phyloP scores from a whole-genome alignment of 2,113 vertebrate genomes.

The Atrichornis clamosus region DNA sequence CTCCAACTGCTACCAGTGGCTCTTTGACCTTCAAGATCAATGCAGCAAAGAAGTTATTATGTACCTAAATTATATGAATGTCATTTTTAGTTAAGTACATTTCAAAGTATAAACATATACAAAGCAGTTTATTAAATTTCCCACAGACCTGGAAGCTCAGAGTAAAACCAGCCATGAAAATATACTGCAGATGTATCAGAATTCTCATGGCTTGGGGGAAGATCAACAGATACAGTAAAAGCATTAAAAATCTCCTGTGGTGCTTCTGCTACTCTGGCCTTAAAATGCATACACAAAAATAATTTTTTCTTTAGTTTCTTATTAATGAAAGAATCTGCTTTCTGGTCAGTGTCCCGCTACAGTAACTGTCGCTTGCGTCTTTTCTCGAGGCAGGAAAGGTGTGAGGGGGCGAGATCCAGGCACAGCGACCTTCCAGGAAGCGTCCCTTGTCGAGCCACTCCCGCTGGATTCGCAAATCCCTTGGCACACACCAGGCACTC shows the following conservation, averaged over 20 bases:
- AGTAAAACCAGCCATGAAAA: background rate
- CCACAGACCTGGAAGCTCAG: background rate
- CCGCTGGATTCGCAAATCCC: too few relatives aligned
- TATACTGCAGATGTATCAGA: background rate
- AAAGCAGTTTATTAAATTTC: background rate
- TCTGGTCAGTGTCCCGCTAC: background rate
- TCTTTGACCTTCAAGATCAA: conserved; percentile 13
- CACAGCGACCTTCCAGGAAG: too few relatives aligned
- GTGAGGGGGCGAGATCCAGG: too few relatives aligned
- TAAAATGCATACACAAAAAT: background rate
- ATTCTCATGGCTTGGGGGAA: background rate
- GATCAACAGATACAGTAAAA: background rate
- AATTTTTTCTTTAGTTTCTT: background rate
- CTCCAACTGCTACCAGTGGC: background rate
- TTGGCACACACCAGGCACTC: too few relatives aligned
- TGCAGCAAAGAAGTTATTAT: background rate
- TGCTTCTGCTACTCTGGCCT: background rate
- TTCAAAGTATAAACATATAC: background rate
- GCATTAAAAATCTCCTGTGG: background rate
- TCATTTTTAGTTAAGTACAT: background rate
- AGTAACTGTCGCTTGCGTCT: too few relatives aligned
- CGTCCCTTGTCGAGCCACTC: too few relatives aligned
- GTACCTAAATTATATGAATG: background rate
- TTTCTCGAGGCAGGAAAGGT: too few relatives aligned
- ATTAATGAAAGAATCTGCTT: background rate